phyloP scores from a whole-genome alignment of 1,140 invertebrate species.

The Anoplolepis gracilipes region DNA sequence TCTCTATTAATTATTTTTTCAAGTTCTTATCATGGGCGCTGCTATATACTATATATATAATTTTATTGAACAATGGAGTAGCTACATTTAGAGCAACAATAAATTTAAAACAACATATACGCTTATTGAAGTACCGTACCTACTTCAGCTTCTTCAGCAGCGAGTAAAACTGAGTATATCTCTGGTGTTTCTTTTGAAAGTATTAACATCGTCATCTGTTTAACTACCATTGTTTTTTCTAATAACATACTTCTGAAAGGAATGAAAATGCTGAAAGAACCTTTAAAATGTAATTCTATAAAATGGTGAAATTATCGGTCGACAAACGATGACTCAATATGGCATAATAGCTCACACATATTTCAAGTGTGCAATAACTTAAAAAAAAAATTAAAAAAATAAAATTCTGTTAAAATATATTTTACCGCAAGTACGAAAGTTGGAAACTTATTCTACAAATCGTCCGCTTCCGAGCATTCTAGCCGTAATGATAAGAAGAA shows the following conservation, averaged over 20 bases:
- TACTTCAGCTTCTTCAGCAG: conserved; percentile 1
- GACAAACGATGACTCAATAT: not conserved
- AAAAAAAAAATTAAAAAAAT: not conserved
- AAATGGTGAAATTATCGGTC: conserved; percentile 1
- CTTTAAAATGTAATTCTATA: conserved; percentile 9
- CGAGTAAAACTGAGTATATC: not conserved
- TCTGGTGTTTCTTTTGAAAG: conserved; percentile 8
- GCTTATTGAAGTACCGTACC: not conserved
- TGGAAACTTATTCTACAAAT: conserved; percentile 10
- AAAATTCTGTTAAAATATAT: not conserved
- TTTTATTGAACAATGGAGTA: not conserved
- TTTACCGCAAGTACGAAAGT: not conserved
- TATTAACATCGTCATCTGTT: conserved; percentile 9
- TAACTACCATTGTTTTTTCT: conserved; percentile 24
- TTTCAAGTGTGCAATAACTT: conserved; percentile 8
- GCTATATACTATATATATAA: not conserved
- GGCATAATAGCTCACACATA: not conserved
- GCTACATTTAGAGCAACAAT: not conserved
- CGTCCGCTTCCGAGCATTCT: not conserved
- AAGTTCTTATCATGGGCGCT: not conserved
- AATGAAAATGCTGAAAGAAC: conserved; percentile 5
- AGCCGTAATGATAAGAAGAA: conserved; percentile 20
- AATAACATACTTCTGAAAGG: conserved; percentile 3
- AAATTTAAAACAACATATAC: conserved; percentile 23
- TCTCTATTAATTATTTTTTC: not conserved